Conservation (phyloP, 2,113 vertebrate genomes). For the Sarotherodon lohbergeri region DNA sequence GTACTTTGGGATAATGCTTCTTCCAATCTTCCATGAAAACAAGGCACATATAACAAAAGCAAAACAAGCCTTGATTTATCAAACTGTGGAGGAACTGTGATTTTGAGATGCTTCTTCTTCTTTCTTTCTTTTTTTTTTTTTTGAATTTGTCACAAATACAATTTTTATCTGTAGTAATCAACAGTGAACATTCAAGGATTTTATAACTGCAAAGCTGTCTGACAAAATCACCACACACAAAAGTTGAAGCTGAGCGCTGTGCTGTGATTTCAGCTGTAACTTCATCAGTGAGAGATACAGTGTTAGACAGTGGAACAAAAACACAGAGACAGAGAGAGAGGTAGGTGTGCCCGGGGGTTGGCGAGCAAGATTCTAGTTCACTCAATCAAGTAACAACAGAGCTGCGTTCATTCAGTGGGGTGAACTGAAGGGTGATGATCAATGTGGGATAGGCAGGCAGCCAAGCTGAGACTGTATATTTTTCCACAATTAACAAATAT, state of each 20-base stretch:
- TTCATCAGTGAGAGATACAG: not conserved
- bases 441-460: not conserved
- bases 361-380: not conserved
- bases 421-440: not conserved
- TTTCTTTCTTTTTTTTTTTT: no score
- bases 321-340: not conserved
- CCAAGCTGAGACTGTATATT: not conserved
- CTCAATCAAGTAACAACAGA: not conserved
- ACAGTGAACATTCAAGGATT: not conserved
- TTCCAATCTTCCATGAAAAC: not conserved
- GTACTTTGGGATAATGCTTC: not conserved
- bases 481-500: not conserved
- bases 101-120: not conserved
- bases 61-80: not conserved
- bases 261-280: not conserved
- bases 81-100: not conserved
- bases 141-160: not conserved
- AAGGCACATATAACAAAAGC: not conserved
- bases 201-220: not conserved
- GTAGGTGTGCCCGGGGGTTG: not conserved
- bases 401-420: not conserved
- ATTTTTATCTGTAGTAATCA: not conserved
- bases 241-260: not conserved
- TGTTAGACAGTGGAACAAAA: not conserved
- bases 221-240: not conserved